phyloP scores from a whole-genome alignment of 2,888 invertebrate species.

The Herminia tarsipennalis region DNA sequence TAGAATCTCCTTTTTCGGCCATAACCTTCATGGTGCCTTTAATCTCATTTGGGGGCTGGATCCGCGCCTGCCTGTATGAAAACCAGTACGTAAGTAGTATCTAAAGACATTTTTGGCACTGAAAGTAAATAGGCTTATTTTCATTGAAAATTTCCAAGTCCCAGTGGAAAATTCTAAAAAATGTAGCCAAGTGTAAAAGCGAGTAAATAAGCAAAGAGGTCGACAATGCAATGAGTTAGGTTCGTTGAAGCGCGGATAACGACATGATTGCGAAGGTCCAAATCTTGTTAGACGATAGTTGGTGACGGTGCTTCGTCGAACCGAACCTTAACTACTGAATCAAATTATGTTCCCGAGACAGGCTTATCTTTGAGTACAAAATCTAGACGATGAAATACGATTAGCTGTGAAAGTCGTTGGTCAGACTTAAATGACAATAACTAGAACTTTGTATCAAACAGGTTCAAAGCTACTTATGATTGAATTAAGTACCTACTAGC shows the following conservation, averaged over 20 bases:
- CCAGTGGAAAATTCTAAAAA: no score
- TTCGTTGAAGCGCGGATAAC: slow-evolving; percentile 59
- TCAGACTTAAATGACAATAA: background rate
- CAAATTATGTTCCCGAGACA: slow-evolving; percentile 15
- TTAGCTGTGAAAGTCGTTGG: no score
- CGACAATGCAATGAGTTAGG: slow-evolving; percentile 60
- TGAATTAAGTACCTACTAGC: no score
- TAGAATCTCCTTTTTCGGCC: no score
- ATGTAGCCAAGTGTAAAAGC: no score
- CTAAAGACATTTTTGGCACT: no score
- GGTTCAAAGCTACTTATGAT: background rate
- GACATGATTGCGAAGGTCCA: slow-evolving; percentile 60
- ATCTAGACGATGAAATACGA: background rate
- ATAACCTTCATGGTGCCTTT: no score
- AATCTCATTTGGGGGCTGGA: no score
- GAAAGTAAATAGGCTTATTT: no score
- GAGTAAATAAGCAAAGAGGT: slow-evolving; percentile 12
- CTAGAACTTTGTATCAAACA: background rate
- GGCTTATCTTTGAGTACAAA: background rate
- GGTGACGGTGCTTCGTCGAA: slow-evolving; percentile 26
- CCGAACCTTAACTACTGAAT: slow-evolving; percentile 10
- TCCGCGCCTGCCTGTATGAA: no score
- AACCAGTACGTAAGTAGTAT: no score
- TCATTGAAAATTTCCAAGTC: no score
- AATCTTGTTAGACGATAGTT: slow-evolving; percentile 63